Evolutionary conservation across 2,888 invertebrate genomes (phyloP).

Genomic region (Rhynchonema sp.): DNA sequence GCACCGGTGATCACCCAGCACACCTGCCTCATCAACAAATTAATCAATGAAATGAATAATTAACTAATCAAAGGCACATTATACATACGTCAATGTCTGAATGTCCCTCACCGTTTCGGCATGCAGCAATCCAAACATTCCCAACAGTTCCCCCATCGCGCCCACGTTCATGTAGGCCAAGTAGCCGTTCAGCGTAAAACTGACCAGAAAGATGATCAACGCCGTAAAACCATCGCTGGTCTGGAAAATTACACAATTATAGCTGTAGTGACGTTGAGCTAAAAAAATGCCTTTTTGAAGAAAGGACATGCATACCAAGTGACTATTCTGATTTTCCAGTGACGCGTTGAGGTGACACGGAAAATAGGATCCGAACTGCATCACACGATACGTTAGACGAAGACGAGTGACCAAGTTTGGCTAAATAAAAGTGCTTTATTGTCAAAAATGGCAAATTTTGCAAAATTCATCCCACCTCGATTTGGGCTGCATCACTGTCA

Average conservation of each 20-base stretch:
- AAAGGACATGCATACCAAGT: too few species aligned
- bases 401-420: too few species aligned
- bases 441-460: too few species aligned
- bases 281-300: too few species aligned
- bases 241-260: neutral
- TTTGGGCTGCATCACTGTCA: too few species aligned
- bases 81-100: too few species aligned
- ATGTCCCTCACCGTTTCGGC: neutral
- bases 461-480: too few species aligned
- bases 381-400: neutral
- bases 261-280: too few species aligned
- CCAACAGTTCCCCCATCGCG: neutral
- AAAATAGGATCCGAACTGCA: neutral
- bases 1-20: neutral
- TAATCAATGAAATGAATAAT: too few species aligned
- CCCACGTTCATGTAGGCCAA: neutral
- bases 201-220: neutral
- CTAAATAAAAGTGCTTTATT: too few species aligned
- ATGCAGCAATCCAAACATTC: neutral
- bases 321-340: neutral
- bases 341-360: neutral
- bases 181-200: neutral
- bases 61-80: too few species aligned
- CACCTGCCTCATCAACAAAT: too few species aligned
- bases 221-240: neutral